Base-by-base conservation (phyloP, 2,888 invertebrate species). In the Ctena decussata region DNA sequence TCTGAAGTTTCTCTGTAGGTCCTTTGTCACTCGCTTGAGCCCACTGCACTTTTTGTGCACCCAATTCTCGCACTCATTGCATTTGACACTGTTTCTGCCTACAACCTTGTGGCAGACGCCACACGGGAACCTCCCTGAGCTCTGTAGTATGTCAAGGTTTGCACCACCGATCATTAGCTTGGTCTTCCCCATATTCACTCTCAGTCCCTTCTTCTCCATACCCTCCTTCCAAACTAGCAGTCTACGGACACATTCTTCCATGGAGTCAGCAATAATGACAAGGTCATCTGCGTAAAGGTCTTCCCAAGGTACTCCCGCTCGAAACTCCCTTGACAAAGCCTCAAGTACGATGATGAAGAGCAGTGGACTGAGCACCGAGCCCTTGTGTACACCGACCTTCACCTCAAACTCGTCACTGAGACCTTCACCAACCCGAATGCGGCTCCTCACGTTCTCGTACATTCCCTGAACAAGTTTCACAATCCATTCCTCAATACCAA, bases 271-370 rank as follows among this genome's bases (percentile, higher is more conserved):
- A 30, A 75, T 75, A n/a, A 46, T 46, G 18, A 46, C 46, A 46
- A 46, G 46, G 21, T 46, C 18, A 46, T 46, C 46, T 32, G 75
- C 75, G 60, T 75, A 75, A 3, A 75, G 39, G 37, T 30, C 53
- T 18, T 75, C 75, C 46, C 49, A 74, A 8, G 49, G 53, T 30
- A 41, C 15, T 3, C 49, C 35, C 5, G 46, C 41, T 0, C 60
- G 57, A 15, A 75, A 60, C 41, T 75, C 35, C 0, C 12, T 5
- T 21, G 75, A 75, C 39, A 75, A 35, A 5, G 75, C 75, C n/a
- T 75, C 75, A 3, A 53, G 76, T 27, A 76, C 76, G 32, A 76
- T 37, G 57, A 76, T 76, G 37, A 75, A 80, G 35, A 80, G 75
- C 21, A 80, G 75, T 8, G 69, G 46, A 30, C 73, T 79, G 46